Percentiles rank a stretch among this genome's conserved stretches.
Evolutionary conservation across 2,797 vertebrate genomes (phyloP).

Genomic region (Pampus argenteus): DNA sequence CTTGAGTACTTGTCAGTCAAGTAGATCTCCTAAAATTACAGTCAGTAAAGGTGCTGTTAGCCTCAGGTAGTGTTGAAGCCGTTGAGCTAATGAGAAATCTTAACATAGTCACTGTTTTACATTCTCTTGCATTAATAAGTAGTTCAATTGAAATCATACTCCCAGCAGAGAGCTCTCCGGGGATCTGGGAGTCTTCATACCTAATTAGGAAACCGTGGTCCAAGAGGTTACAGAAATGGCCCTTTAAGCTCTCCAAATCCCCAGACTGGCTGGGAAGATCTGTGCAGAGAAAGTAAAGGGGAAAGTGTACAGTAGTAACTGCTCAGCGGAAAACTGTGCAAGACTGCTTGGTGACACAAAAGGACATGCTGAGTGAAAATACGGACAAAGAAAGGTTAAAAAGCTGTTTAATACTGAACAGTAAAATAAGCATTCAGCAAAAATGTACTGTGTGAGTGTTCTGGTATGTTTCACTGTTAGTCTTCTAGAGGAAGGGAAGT

Average conservation of each 20-base stretch:
- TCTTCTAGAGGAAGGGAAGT: background rate
- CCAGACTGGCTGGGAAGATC: slow-evolving; percentile 39
- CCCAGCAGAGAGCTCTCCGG: background rate
- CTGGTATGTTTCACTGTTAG: no score
- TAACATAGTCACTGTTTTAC: background rate
- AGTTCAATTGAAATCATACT: background rate
- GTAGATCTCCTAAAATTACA: background rate
- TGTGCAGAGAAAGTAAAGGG: background rate
- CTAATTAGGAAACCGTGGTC: slow-evolving; percentile 27
- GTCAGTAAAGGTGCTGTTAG: background rate
- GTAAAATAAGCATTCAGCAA: background rate
- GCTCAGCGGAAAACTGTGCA: background rate
- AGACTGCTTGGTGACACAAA: background rate
- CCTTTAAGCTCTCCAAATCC: slow-evolving; percentile 16
- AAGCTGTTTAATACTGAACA: background rate
- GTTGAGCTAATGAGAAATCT: background rate
- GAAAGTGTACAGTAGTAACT: background rate
- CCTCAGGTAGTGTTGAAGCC: background rate
- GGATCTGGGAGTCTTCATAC: background rate
- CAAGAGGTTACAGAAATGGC: slow-evolving; percentile 15
- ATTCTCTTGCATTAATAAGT: slow-evolving; percentile 1
- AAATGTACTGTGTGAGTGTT: background rate
- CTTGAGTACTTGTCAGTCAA: background rate
- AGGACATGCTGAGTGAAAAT: background rate
- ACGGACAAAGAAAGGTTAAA: background rate